Evolutionary conservation across 37 sponge, comb jelly and placozoan species (phyloP).

Genomic region (Tethya wilhelma): DNA sequence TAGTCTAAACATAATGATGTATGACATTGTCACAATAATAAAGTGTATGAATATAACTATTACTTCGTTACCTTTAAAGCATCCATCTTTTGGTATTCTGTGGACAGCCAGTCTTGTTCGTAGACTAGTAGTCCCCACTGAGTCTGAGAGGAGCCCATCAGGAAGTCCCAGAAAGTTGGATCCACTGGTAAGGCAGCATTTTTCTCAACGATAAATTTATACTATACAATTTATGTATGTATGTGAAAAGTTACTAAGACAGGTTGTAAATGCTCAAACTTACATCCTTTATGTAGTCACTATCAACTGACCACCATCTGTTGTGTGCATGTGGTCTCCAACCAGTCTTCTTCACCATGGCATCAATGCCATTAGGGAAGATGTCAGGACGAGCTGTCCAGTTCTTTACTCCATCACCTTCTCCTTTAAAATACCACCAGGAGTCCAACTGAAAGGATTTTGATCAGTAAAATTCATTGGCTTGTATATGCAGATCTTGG

Average conservation of each 20-base stretch:
- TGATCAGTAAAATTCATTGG: no score
- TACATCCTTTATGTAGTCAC: conserved; percentile 74
- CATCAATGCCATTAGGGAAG: conserved; percentile 77
- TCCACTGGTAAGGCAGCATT: conserved; percentile 47
- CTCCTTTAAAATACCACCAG: conserved; percentile 88
- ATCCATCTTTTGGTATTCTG: background rate
- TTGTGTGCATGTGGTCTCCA: conserved; percentile 79
- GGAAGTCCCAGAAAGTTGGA: conserved; percentile 68
- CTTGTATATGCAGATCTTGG: no score
- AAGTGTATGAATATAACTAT: no score
- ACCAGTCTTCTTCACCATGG: conserved; percentile 47
- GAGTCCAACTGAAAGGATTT: conserved; percentile 87
- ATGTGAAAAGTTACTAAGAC: background rate
- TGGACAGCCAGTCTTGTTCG: conserved; percentile 84
- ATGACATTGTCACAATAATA: no score
- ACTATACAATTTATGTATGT: no score
- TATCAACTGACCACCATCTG: conserved; percentile 73
- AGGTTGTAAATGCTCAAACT: no score
- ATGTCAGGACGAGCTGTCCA: conserved; percentile 74
- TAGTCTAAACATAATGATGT: conserved; percentile 11
- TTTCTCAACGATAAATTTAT: conserved; percentile 64
- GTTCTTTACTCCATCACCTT: conserved; percentile 71
- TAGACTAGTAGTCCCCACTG: conserved; percentile 71
- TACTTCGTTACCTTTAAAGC: conserved; percentile 13
- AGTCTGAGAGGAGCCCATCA: conserved; percentile 50